A percentile compares a stretch with the other conserved stretches of the same genome.
These are phyloP conservation scores for Miniopterus natalensis DNA, from an alignment of 2,113 vertebrate genomes.

Conservation along the genomic window DNA sequence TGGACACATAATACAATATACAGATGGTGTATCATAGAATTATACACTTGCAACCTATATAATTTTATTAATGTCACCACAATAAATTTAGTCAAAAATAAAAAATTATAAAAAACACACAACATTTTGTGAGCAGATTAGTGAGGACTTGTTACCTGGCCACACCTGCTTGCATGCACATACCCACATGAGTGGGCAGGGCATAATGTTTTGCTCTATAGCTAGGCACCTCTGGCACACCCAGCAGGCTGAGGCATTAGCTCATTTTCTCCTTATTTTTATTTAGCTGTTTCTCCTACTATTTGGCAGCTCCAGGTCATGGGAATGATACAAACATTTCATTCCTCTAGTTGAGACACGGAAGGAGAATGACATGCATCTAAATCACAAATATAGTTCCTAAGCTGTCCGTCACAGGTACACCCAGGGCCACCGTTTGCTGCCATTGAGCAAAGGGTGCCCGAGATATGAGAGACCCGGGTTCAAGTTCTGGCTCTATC, in stretches of 20 bases:
- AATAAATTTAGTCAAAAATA: background rate
- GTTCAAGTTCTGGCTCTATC: background rate
- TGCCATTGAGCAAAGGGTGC: background rate
- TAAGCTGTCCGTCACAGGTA: background rate
- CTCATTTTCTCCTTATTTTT: background rate
- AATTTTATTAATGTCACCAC: background rate
- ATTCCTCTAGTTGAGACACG: background rate
- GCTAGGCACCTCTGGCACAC: background rate
- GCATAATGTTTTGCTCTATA: background rate
- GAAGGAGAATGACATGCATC: background rate
- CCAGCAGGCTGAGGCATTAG: background rate
- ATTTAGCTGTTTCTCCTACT: background rate
- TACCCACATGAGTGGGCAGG: background rate
- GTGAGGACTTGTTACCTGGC: background rate
- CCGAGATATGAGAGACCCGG: background rate
- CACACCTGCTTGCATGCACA: background rate
- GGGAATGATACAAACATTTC: background rate
- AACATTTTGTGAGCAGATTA: background rate
- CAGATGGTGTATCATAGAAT: background rate
- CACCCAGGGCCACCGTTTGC: background rate
- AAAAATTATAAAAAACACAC: background rate
- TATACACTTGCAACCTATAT: background rate
- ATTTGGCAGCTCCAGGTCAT: background rate
- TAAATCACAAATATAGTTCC: background rate
- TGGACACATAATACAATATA: background rate